phyloP scores from a whole-genome alignment of 2,797 vertebrate genomes.

The Benthosema pterotum region DNA sequence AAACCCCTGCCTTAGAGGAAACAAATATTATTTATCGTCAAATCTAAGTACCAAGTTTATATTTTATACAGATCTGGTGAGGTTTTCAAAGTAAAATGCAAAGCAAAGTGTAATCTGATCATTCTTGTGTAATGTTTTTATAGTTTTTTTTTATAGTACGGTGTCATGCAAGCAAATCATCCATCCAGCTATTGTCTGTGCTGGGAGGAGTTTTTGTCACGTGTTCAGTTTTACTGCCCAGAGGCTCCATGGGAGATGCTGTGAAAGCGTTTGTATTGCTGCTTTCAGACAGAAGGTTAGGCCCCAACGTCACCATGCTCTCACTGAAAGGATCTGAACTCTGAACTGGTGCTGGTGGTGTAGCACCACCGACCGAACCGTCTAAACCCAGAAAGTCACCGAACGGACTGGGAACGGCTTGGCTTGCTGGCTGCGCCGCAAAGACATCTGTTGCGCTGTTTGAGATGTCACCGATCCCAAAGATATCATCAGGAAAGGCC shows the following conservation, averaged over 20 bases:
- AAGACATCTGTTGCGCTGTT: conserved; percentile 29
- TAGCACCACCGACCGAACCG: conserved; percentile 5
- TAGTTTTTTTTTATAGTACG: not conserved
- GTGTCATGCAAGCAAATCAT: conserved; percentile 74
- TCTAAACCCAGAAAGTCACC: conserved; percentile 55
- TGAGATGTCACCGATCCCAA: conserved; percentile 44
- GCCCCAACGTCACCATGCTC: conserved; percentile 57
- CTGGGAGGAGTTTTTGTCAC: conserved; percentile 25
- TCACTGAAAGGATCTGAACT: conserved; percentile 48
- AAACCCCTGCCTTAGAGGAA: too few species aligned
- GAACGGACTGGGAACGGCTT: conserved; percentile 31
- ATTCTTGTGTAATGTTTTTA: too few species aligned
- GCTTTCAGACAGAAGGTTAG: conserved; percentile 33
- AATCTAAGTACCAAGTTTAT: not conserved
- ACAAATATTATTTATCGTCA: not conserved
- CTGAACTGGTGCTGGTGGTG: conserved; percentile 32
- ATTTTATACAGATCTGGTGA: too few species aligned
- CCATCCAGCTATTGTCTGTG: conserved; percentile 73
- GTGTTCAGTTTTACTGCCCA: conserved; percentile 35
- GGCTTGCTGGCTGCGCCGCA: conserved; percentile 13
- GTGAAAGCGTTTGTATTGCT: conserved; percentile 23
- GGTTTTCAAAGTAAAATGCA: conserved; percentile 13
- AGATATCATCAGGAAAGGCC: conserved; percentile 56
- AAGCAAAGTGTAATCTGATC: not conserved
- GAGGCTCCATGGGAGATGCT: conserved; percentile 39